Base-by-base conservation (phyloP, 2,888 invertebrate species). In the Xylota segnis region DNA sequence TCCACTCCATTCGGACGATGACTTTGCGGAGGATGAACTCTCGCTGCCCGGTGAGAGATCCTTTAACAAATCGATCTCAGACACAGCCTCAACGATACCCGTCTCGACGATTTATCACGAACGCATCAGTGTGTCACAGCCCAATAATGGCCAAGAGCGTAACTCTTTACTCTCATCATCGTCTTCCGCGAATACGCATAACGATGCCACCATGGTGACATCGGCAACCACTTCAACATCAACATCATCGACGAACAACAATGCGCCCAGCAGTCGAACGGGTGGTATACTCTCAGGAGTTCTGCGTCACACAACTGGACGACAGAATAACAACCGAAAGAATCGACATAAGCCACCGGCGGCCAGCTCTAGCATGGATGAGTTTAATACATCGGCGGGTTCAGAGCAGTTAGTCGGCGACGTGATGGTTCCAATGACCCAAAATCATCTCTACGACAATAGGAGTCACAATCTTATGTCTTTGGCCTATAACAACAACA, bases 1-100 rank as follows among this genome's bases (percentile, higher is more conserved):
- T 1, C 95, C 95, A 10, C 93, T 95, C 43, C 95, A 95, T 90
- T 96, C 96, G 90, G 97, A 96, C 90, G 97, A 97, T 89, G 96
- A 97, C 90, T 96, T 97, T 90, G 96, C 96, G 61, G 97, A 96
- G 92, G 97, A 97, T 90, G 97, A 97, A 90, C 93, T 97, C 12
- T 96, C 94, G 87, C 90, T 94, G 88, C 94, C 93, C 0, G 94
- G 94, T 72, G 93, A 92, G 66, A 89, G 91, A 86, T 89, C 90
- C 18, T 91, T 91, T 86, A 91, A 91, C 83, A 92, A 92, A 89
- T 88, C 90, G 4, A 63, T 68, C 5, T 83, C 84, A 0, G 87
- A 87, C 9, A 87, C 88, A 4, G 63, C 88, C 54, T 84, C 84
- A 29, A 79, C 79, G 61, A 84, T 23, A 88, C 84, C 83, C 78